Percentiles rank a stretch among this genome's conserved stretches.
Conservation (phyloP, 1,140 invertebrate species). For the Zaprionus davidi region DNA sequence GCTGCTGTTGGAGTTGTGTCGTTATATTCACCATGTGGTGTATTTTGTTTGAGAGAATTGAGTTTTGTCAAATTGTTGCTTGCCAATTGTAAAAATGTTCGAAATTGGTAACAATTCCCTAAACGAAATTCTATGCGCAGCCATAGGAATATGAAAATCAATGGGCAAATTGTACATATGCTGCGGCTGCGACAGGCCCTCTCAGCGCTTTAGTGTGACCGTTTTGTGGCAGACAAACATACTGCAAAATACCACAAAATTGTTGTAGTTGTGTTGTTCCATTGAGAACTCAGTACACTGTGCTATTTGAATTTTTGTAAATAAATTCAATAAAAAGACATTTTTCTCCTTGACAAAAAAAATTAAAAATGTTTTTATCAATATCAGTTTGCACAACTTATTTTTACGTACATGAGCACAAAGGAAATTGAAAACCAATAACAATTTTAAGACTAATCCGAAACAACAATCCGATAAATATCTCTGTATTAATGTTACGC, state of each 20-base stretch:
- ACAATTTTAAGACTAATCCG: background rate
- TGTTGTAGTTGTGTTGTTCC: background rate
- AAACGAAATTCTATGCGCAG: conserved; percentile 24
- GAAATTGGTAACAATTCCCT: conserved; percentile 12
- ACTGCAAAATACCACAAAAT: conserved; percentile 57
- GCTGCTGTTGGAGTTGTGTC: background rate
- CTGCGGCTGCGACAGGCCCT: conserved; percentile 30
- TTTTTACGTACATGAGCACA: background rate
- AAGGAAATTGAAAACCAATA: background rate
- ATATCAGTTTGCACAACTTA: background rate
- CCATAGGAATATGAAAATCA: conserved; percentile 49
- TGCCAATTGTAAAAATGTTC: background rate
- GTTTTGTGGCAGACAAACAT: conserved; percentile 35
- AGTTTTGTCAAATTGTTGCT: conserved; percentile 5
- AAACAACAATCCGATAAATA: background rate
- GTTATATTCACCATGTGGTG: background rate
- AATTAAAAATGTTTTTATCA: background rate
- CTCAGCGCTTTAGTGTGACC: conserved; percentile 55
- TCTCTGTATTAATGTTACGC: background rate
- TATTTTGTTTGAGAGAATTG: background rate
- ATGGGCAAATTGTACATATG: conserved; percentile 51
- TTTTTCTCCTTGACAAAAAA: background rate
- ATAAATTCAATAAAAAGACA: background rate
- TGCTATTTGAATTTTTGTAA: background rate
- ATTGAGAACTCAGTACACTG: conserved; percentile 6